These are phyloP conservation scores for Pheosia tremula DNA, from an alignment of 2,888 invertebrate species.

Conservation along the genomic window DNA sequence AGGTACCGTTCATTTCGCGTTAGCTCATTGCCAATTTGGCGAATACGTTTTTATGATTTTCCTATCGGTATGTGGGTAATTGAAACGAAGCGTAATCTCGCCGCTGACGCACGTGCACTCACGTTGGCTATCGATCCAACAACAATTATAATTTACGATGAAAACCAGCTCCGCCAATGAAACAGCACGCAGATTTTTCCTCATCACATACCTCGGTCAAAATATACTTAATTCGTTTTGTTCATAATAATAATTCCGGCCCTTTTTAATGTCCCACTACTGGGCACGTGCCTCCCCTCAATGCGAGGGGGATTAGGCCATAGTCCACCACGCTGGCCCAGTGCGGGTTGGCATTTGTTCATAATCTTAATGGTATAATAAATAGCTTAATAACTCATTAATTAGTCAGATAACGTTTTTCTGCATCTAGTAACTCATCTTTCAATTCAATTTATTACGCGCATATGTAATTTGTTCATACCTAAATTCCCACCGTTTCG, in stretches of 20 bases:
- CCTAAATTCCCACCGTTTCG: not conserved
- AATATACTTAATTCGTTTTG: not conserved
- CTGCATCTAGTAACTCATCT: not conserved
- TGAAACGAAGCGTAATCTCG: slow-evolving; percentile 57
- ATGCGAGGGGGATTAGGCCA: no score
- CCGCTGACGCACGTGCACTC: slow-evolving; percentile 63
- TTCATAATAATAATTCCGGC: not conserved
- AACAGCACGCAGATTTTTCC: slow-evolving; percentile 35
- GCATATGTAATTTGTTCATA: not conserved
- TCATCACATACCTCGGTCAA: slow-evolving; percentile 18
- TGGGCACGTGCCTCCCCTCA: no score
- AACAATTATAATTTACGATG: slow-evolving; percentile 55
- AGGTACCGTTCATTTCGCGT: slow-evolving; percentile 37
- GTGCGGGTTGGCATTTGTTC: no score
- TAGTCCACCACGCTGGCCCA: no score
- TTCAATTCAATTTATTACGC: not conserved
- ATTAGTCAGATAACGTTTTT: not conserved
- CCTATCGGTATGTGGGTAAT: slow-evolving; percentile 58
- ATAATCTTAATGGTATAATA: not conserved
- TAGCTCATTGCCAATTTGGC: slow-evolving; percentile 54
- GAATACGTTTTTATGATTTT: slow-evolving; percentile 63
- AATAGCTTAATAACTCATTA: no score
- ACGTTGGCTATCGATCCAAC: slow-evolving; percentile 50
- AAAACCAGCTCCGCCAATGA: slow-evolving; percentile 44
- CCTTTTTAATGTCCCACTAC: no score